Percentiles rank a stretch among this genome's conserved stretches.
phyloP scores from a whole-genome alignment of 2,888 invertebrate species.

The Rhopalosiphum nymphaeae region DNA sequence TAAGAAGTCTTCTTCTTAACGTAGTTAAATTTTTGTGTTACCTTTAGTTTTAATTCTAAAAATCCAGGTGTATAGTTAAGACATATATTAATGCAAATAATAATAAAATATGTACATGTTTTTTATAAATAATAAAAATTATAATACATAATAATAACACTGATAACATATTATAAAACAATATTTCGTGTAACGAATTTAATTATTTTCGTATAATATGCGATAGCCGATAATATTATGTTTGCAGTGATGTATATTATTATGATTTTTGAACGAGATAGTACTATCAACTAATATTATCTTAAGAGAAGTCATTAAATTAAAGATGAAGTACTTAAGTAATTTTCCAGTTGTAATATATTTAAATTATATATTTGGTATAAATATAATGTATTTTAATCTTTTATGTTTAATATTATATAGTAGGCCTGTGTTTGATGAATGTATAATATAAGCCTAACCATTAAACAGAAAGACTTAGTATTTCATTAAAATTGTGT shows the following conservation, averaged over 20 bases:
- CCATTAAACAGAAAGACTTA: background rate
- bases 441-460: background rate
- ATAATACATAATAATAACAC: background rate
- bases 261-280: background rate
- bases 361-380: background rate
- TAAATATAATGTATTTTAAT: background rate
- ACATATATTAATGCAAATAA: background rate
- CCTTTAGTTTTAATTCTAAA: background rate
- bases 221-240: background rate
- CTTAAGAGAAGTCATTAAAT: background rate
- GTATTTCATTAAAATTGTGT: background rate
- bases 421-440: background rate
- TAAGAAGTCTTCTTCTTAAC: rapidly evolving
- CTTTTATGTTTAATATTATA: background rate
- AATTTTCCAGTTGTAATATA: background rate
- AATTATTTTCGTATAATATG: background rate
- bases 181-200: background rate
- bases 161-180: background rate
- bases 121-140: background rate
- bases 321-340: background rate
- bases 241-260: background rate
- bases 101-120: background rate
- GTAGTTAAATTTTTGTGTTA: background rate
- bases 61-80: background rate
- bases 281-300: background rate